These are phyloP conservation scores for Rhegmatorhina hoffmannsi DNA, from an alignment of 2,113 vertebrate species.

Conservation along the genomic window DNA sequence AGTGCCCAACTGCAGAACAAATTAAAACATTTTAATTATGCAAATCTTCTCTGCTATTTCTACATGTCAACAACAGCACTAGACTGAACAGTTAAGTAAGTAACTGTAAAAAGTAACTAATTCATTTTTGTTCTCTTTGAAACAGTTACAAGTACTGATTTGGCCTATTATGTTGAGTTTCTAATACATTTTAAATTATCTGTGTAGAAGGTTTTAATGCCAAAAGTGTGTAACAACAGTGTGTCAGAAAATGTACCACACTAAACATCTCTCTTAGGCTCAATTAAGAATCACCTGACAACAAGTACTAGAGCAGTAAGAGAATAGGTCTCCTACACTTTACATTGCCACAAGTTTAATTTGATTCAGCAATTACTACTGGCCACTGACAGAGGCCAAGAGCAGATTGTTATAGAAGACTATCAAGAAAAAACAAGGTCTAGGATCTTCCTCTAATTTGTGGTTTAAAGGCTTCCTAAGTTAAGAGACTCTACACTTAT, in stretches of 20 bases:
- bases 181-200: background rate
- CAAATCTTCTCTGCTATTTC: background rate
- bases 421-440: background rate
- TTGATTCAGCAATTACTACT: background rate
- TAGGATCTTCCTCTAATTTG: background rate
- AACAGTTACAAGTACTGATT: background rate
- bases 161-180: background rate
- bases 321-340: background rate
- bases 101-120: background rate
- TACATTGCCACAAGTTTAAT: background rate
- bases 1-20: background rate
- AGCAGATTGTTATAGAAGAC: background rate
- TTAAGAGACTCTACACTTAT: background rate
- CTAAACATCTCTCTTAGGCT: background rate
- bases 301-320: background rate
- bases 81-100: background rate
- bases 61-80: background rate
- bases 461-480: background rate
- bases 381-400: background rate
- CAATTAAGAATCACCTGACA: background rate
- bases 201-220: background rate
- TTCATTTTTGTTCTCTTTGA: background rate
- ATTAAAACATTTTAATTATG: background rate
- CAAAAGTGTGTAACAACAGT: background rate
- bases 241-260: background rate